These are phyloP conservation scores for Tetramorium parvispinum DNA, from an alignment of 1,140 invertebrate genomes.

Conservation along the genomic window DNA sequence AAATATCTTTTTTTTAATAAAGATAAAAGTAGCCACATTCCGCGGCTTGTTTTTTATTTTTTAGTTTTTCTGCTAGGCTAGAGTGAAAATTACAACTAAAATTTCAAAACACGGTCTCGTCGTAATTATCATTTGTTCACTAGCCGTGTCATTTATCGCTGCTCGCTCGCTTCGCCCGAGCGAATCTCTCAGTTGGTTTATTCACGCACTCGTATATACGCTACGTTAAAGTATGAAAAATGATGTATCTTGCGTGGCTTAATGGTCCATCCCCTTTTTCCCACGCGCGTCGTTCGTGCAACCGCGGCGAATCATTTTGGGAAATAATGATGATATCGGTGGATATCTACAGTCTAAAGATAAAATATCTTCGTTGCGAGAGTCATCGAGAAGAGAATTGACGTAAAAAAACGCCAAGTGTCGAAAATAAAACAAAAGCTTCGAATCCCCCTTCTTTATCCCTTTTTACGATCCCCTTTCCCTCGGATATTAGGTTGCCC, in stretches of 20 bases:
- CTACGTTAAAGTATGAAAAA: constrained; percentile 57
- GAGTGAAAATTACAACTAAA: constrained; percentile 4
- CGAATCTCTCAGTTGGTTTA: constrained; percentile 30
- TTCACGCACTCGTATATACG: constrained; percentile 30
- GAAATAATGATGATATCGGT: constrained; percentile 32
- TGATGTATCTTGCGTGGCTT: constrained; percentile 42
- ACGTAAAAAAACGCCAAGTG: neutral
- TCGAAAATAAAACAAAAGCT: constrained; percentile 9
- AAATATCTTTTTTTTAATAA: neutral
- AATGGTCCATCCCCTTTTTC: constrained; percentile 45
- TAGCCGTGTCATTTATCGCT: neutral
- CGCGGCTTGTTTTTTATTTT: neutral
- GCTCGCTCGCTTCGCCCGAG: neutral
- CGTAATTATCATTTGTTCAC: constrained; percentile 38
- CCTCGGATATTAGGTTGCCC: neutral
- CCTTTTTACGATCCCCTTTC: neutral
- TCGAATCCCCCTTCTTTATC: neutral
- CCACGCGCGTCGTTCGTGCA: constrained; percentile 32
- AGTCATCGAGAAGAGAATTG: neutral
- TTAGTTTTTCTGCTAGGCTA: neutral
- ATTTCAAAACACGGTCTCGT: constrained; percentile 21
- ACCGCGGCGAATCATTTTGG: neutral
- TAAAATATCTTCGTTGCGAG: constrained; percentile 34
- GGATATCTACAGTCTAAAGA: neutral
- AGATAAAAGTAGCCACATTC: neutral